These are phyloP conservation scores for Agrotis segetum DNA, from an alignment of 2,888 invertebrate species.

Conservation along the genomic window DNA sequence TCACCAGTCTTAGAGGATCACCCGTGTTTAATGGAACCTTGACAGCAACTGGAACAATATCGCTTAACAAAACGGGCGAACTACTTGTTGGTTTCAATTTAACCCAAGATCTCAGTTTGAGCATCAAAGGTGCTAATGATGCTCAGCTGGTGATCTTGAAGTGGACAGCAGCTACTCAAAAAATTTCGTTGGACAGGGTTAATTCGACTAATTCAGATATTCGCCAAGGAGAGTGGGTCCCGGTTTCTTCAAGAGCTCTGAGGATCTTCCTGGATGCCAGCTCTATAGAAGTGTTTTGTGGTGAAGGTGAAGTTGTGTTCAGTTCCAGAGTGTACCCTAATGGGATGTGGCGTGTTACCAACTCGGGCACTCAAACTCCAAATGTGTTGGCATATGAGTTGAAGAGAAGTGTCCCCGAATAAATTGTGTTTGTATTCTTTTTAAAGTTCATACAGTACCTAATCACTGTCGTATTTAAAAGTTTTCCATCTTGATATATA, in stretches of 20 bases:
- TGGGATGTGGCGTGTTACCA: slow-evolving; percentile 81
- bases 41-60: slow-evolving; percentile 34
- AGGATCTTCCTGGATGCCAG: slow-evolving; percentile 84
- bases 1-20: slow-evolving; percentile 71
- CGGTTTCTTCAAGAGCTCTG: slow-evolving; percentile 71
- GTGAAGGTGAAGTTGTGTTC: slow-evolving; percentile 85
- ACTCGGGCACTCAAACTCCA: slow-evolving; percentile 73
- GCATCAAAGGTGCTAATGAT: slow-evolving; percentile 75
- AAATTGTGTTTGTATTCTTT: slow-evolving; percentile 6
- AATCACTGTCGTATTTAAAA: not conserved
- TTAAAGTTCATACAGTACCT: not conserved
- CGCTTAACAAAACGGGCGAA: slow-evolving; percentile 76
- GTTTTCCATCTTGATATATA: not conserved
- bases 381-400: slow-evolving; percentile 74
- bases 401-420: slow-evolving; percentile 76
- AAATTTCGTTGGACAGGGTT: slow-evolving; percentile 76
- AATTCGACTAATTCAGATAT: slow-evolving; percentile 67
- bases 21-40: slow-evolving; percentile 64
- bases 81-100: slow-evolving; percentile 75
- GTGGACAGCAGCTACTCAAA: slow-evolving; percentile 74
- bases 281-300: slow-evolving; percentile 85
- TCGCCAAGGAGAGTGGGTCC: slow-evolving; percentile 82
- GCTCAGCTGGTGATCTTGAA: slow-evolving; percentile 71
- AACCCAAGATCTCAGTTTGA: slow-evolving; percentile 70
- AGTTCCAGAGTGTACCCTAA: slow-evolving; percentile 81